Percentiles rank a stretch among this genome's conserved stretches.
Evolutionary conservation across 2,888 invertebrate genomes (phyloP).

Genomic region (Tineola bisselliella): DNA sequence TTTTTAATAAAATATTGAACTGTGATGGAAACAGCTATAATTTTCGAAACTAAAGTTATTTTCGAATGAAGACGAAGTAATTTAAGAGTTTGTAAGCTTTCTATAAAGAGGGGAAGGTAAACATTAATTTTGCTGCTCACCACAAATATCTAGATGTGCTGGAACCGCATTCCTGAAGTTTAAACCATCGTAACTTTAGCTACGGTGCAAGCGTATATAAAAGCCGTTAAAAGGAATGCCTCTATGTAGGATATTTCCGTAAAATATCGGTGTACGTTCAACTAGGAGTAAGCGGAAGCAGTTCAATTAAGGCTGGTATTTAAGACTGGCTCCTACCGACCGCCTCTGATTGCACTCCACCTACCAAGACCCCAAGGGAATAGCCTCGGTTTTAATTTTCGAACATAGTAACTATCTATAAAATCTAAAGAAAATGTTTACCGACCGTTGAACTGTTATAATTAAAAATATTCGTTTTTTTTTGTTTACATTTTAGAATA

Average conservation of each 20-base stretch:
- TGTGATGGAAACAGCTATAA: no score
- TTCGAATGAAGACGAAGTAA: not conserved
- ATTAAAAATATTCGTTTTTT: not conserved
- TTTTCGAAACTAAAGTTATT: no score
- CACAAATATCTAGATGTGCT: not conserved
- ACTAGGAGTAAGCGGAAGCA: constrained; percentile 37
- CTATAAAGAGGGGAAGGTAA: not conserved
- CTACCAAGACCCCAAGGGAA: constrained; percentile 40
- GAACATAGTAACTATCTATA: constrained; percentile 42
- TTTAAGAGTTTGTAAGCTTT: not conserved
- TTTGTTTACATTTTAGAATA: not conserved
- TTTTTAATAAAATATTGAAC: no score
- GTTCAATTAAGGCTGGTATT: constrained; percentile 67
- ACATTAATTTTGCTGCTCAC: not conserved
- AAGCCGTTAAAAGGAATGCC: constrained; percentile 43
- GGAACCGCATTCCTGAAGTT: not conserved
- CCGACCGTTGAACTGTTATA: not conserved
- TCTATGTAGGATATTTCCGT: constrained; percentile 47
- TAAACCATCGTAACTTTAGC: not conserved
- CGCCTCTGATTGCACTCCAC: constrained; percentile 55
- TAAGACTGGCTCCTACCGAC: constrained; percentile 59
- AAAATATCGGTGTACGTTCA: constrained; percentile 27
- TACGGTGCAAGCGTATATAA: not conserved
- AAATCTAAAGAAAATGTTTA: not conserved
- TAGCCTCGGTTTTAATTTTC: constrained; percentile 58